Percentiles rank a stretch among this genome's conserved stretches.
These are phyloP conservation scores for Meloidogyne chitwoodi DNA, from an alignment of 1,140 invertebrate species.

Conservation along the genomic window DNA sequence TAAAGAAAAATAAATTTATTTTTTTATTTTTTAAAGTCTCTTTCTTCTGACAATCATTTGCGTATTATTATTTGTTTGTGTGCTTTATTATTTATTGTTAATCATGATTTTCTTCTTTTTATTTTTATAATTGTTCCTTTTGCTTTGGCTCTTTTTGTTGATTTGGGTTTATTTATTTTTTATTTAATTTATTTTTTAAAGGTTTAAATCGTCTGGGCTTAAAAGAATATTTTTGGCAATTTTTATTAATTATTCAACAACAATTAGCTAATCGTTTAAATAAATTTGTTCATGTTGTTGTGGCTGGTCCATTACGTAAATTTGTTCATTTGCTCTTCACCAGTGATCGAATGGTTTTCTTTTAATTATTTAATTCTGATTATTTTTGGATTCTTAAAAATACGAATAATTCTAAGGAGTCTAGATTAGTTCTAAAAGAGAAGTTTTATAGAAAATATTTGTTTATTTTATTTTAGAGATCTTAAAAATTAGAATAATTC, in stretches of 20 bases:
- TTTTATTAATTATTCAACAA: background rate
- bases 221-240: slow-evolving; percentile 22
- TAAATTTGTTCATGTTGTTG: slow-evolving; percentile 59
- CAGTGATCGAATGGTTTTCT: slow-evolving; percentile 66
- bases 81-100: slow-evolving; percentile 70
- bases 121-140: slow-evolving; percentile 69
- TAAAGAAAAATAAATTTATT: too few relatives aligned
- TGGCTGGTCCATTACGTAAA: slow-evolving; percentile 64
- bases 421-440: too few relatives aligned
- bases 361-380: background rate
- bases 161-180: slow-evolving; percentile 62
- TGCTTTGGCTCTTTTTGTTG: slow-evolving; percentile 67
- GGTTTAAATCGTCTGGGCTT: slow-evolving; percentile 57
- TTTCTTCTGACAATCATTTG: slow-evolving; percentile 67
- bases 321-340: slow-evolving; percentile 65
- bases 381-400: too few relatives aligned
- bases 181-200: slow-evolving; percentile 26
- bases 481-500: too few relatives aligned
- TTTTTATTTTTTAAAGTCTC: slow-evolving; percentile 39
- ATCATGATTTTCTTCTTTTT: slow-evolving; percentile 69
- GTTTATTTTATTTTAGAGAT: too few relatives aligned
- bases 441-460: too few relatives aligned
- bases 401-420: too few relatives aligned
- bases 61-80: slow-evolving; percentile 70
- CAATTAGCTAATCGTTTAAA: slow-evolving; percentile 16